Evolutionary conservation across 2,113 vertebrate genomes (phyloP).

Genomic region (Barbus barbus): DNA sequence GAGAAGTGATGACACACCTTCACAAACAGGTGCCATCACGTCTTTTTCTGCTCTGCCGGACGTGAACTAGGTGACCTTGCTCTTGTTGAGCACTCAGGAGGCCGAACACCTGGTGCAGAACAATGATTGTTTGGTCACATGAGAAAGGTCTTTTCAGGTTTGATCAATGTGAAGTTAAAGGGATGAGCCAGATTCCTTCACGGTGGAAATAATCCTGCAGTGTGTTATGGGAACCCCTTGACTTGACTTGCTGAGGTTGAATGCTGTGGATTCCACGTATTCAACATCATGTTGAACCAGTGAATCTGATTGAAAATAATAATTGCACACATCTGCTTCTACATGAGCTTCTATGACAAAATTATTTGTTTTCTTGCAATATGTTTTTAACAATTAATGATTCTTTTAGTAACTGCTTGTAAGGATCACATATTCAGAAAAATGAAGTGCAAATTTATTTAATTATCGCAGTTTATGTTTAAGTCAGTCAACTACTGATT

Average conservation of each 20-base stretch:
- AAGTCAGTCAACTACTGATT: background rate
- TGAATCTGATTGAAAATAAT: background rate
- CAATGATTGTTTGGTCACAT: slow-evolving; percentile 16
- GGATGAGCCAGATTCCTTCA: background rate
- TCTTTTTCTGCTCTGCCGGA: slow-evolving; percentile 32
- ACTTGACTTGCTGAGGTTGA: background rate
- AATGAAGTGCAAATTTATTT: too few relatives aligned
- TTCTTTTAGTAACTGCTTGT: background rate
- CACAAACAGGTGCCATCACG: slow-evolving; percentile 38
- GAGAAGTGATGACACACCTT: slow-evolving; percentile 16
- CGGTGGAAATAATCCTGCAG: background rate
- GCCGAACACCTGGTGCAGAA: background rate
- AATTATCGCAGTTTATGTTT: too few relatives aligned
- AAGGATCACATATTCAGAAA: too few relatives aligned
- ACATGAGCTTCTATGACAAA: too few relatives aligned
- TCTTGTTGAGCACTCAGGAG: background rate
- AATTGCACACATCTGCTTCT: background rate
- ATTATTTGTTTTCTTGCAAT: too few relatives aligned
- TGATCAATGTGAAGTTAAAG: slow-evolving; percentile 8
- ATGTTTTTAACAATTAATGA: too few relatives aligned
- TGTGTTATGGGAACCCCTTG: background rate
- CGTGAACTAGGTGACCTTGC: slow-evolving; percentile 8
- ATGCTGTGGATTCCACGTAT: background rate
- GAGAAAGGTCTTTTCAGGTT: background rate
- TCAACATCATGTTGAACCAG: background rate